phyloP scores from a whole-genome alignment of 1,140 invertebrate genomes.

The Galleria mellonella region DNA sequence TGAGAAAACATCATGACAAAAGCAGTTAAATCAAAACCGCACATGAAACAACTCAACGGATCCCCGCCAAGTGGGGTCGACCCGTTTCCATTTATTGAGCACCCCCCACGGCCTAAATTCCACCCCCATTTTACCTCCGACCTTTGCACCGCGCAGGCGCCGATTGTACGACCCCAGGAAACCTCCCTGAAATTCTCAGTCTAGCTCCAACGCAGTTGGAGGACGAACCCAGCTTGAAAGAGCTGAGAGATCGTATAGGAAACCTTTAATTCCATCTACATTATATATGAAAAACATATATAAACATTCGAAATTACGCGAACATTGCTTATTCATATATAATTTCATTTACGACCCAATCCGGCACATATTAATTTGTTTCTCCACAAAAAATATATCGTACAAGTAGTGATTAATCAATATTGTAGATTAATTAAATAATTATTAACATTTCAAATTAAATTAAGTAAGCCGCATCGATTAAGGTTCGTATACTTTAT shows the following conservation, averaged over 20 bases:
- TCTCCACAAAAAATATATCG: slow-evolving; percentile 65
- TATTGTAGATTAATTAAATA: slow-evolving; percentile 4
- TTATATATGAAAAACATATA: slow-evolving; percentile 62
- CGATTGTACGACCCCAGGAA: slow-evolving; percentile 15
- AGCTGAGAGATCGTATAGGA: slow-evolving; percentile 2
- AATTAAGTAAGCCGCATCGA: not conserved
- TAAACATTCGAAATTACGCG: slow-evolving; percentile 21
- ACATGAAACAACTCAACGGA: too few relatives aligned
- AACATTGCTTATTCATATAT: slow-evolving; percentile 12
- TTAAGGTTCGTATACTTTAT: slow-evolving; percentile 6
- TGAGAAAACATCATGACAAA: too few relatives aligned
- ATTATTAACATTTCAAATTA: not conserved
- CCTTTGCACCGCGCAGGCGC: slow-evolving; percentile 53
- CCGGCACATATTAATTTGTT: slow-evolving; percentile 53
- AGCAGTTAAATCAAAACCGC: too few relatives aligned
- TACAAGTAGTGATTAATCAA: slow-evolving; percentile 52
- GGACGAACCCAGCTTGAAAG: not conserved
- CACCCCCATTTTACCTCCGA: slow-evolving; percentile 33
- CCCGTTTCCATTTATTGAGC: slow-evolving; percentile 3
- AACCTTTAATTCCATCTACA: slow-evolving; percentile 6
- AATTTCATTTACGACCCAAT: slow-evolving; percentile 40
- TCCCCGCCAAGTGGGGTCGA: not conserved
- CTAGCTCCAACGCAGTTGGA: slow-evolving; percentile 14
- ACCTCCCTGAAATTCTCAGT: slow-evolving; percentile 24
- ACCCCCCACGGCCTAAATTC: slow-evolving; percentile 16